These are phyloP conservation scores for Odocoileus hemionus DNA, from an alignment of 2,113 vertebrate genomes.

Conservation along the genomic window DNA sequence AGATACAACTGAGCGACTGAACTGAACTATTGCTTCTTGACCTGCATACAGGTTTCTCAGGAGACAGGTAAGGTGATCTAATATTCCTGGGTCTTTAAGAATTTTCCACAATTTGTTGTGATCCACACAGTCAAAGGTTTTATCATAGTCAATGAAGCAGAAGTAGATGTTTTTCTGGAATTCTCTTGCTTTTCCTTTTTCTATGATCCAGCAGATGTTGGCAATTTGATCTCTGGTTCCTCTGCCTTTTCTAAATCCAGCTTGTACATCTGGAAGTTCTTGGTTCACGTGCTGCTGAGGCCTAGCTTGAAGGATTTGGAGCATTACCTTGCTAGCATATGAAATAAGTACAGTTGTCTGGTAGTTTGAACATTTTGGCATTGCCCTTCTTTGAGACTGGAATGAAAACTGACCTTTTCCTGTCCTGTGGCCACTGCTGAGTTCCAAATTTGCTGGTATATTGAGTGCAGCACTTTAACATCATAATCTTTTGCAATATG, in stretches of 20 bases:
- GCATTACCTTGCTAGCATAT: background rate
- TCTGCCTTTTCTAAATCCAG: background rate
- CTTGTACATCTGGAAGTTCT: background rate
- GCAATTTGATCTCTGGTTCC: background rate
- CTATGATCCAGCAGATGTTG: background rate
- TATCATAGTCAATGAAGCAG: background rate
- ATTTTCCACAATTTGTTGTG: background rate
- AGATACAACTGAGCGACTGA: accelerated
- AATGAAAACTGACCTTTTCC: background rate
- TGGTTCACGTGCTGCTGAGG: background rate
- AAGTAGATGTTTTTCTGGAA: background rate
- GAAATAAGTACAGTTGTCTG: background rate
- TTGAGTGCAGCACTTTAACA: background rate
- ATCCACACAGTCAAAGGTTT: background rate
- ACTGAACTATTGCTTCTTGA: background rate
- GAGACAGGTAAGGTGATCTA: background rate
- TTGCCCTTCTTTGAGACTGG: background rate
- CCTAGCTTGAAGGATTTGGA: background rate
- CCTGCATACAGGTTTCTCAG: background rate
- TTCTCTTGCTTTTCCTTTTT: background rate
- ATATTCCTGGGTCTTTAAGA: background rate
- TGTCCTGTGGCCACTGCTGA: background rate
- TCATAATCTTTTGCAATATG: background rate
- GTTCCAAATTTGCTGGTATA: background rate
- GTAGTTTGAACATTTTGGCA: background rate